Percentiles rank a stretch among this genome's conserved stretches.
Conservation (phyloP, 2,797 vertebrate genomes). For the Hoplostethus atlanticus region DNA sequence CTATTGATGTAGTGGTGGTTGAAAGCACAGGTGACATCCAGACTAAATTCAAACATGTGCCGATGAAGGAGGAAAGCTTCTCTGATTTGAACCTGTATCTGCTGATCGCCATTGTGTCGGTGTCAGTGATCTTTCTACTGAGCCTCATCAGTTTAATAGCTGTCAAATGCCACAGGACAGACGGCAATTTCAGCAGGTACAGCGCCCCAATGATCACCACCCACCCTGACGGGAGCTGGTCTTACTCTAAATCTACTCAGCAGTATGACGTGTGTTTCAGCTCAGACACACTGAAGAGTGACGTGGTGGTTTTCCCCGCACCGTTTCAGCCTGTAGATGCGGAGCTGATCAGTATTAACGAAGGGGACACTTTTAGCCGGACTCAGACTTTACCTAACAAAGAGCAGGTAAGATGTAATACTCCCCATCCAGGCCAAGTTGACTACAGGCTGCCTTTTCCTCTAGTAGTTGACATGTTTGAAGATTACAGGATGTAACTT, state of each 20-base stretch:
- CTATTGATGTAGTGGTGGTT: constrained; percentile 87
- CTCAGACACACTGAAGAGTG: constrained; percentile 79
- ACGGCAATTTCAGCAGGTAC: constrained; percentile 61
- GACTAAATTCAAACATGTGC: constrained; percentile 83
- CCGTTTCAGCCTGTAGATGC: constrained; percentile 66
- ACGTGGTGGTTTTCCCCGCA: constrained; percentile 76
- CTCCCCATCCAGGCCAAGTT: not conserved
- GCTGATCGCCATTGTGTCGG: constrained; percentile 87
- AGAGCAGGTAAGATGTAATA: constrained; percentile 68
- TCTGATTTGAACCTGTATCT: constrained; percentile 89
- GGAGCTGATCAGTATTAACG: constrained; percentile 78
- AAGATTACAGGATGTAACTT: not conserved
- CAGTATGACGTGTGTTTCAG: constrained; percentile 81
- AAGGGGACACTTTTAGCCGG: constrained; percentile 68
- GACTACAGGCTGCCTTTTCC: too few relatives aligned
- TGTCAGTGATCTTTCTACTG: constrained; percentile 90
- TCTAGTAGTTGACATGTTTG: not conserved
- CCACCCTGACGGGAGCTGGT: constrained; percentile 78
- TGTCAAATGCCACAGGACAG: constrained; percentile 87
- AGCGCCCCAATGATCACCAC: constrained; percentile 69
- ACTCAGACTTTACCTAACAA: constrained; percentile 75
- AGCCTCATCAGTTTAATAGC: constrained; percentile 85
- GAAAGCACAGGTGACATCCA: constrained; percentile 86
- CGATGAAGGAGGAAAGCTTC: constrained; percentile 73
- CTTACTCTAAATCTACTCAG: constrained; percentile 76